Evolutionary conservation across 2,888 invertebrate species (phyloP), one percentile per base, ranked within the genome.

Genomic region (Ctena decussata): DNA sequence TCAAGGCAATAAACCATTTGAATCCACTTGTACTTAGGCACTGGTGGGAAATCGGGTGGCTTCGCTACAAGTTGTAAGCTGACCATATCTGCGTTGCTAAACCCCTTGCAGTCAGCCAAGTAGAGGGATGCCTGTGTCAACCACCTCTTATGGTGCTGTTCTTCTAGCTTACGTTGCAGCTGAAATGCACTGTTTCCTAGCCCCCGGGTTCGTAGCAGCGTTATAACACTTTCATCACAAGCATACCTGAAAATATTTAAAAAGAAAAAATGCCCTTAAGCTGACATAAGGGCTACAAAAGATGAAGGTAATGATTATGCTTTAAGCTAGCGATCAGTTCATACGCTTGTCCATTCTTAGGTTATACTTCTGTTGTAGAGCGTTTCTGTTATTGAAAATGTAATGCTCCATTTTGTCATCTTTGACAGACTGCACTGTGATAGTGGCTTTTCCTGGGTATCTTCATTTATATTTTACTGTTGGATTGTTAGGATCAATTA

Each of bases 141-240:
- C 80, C 85, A 89, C 11, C 18, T 27, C 41, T 89, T 80, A 12
- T 87, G 74, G 73, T 91, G 92, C 44, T 83, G 70, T 46, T 92
- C 92, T 3, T 65, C 75, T n/a, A 91, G 53, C 65, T 86, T 89
- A 18, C 53, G 44, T 12, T 76, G 77, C 8, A 87, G 60, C 80
- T 84, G 89, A 15, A 27, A 69, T 1, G 80, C 30, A 73, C 90
- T 89, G 80, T 91, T 91, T 2, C 91, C 91, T 8, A 91, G 69
- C 2, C 85, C 84, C 5, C 91, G 77, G 6, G 75, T 65, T 0
- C 85, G 65, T 37, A 92, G 70, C 12, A 91, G 53, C 12, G 82
- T 77, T 1, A 91, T 73, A 0, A 91, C 89, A 21, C 72, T 78
- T 12, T 77, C 49, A 39, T 90, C 87, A 77, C 91, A 89, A 12